These are phyloP conservation scores for Urocolius indicus DNA, from an alignment of 2,113 vertebrate genomes.

Conservation along the genomic window DNA sequence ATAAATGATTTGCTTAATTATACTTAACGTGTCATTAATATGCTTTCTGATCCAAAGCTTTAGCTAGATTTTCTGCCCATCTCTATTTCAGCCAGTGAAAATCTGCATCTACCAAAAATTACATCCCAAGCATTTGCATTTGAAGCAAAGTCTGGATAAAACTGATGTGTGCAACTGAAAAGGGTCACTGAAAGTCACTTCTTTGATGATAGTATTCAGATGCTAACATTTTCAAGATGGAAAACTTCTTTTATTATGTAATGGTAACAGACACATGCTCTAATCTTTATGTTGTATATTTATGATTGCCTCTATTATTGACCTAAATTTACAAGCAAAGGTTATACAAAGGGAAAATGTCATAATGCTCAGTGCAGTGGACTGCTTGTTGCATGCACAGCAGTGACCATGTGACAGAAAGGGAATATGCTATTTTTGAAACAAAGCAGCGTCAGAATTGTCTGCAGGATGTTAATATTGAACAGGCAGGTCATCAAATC, in stretches of 20 bases:
- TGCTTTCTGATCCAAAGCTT: background rate
- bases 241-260: background rate
- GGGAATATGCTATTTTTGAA: background rate
- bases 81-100: background rate
- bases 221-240: background rate
- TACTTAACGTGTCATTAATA: background rate
- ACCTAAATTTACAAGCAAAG: background rate
- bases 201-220: background rate
- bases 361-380: background rate
- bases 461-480: background rate
- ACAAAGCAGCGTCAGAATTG: background rate
- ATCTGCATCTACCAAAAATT: background rate
- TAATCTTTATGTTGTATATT: background rate
- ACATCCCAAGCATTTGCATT: background rate
- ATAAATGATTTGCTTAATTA: background rate
- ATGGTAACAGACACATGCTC: background rate
- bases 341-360: background rate
- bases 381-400: background rate
- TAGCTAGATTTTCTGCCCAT: background rate
- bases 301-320: background rate
- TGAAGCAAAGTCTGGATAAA: background rate
- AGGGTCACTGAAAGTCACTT: background rate
- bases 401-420: background rate
- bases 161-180: background rate
- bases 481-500: conserved; percentile 5